These are phyloP conservation scores for Nemoura dubitans DNA, from an alignment of 2,888 invertebrate species.

Conservation along the genomic window DNA sequence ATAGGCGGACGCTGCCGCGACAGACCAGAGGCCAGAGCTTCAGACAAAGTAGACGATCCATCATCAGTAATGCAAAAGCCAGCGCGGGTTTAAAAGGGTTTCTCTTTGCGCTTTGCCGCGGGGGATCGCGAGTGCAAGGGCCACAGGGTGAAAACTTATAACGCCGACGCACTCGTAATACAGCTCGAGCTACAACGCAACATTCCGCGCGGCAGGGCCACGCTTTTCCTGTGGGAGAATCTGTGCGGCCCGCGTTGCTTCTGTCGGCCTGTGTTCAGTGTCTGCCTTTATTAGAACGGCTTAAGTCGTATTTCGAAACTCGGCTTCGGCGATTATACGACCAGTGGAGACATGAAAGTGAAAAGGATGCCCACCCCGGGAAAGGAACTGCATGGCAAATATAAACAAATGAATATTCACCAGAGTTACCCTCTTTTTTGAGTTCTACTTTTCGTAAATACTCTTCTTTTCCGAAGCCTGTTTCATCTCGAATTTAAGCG, in stretches of 20 bases:
- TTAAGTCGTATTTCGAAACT: background rate
- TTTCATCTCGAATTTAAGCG: background rate
- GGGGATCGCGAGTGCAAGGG: conserved; percentile 23
- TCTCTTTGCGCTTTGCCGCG: conserved; percentile 35
- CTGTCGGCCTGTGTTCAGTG: background rate
- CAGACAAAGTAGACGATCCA: conserved; percentile 45
- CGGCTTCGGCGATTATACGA: background rate
- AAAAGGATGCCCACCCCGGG: background rate
- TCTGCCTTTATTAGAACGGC: background rate
- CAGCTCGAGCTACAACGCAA: background rate
- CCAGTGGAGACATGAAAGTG: background rate
- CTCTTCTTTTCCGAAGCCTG: background rate
- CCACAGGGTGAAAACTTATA: conserved; percentile 26
- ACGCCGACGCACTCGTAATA: background rate
- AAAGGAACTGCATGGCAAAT: too few relatives aligned
- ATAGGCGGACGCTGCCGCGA: too few relatives aligned
- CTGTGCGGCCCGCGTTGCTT: background rate
- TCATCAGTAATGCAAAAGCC: conserved; percentile 48
- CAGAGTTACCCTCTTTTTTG: background rate
- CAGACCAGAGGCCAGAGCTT: conserved; percentile 14
- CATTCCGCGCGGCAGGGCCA: background rate
- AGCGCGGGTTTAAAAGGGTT: conserved; percentile 44
- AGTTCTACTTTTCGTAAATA: background rate
- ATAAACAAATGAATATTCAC: background rate
- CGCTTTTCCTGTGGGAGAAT: background rate